Evolutionary conservation across 2,113 vertebrate genomes (phyloP).

Genomic region (Gallinago undulata): DNA sequence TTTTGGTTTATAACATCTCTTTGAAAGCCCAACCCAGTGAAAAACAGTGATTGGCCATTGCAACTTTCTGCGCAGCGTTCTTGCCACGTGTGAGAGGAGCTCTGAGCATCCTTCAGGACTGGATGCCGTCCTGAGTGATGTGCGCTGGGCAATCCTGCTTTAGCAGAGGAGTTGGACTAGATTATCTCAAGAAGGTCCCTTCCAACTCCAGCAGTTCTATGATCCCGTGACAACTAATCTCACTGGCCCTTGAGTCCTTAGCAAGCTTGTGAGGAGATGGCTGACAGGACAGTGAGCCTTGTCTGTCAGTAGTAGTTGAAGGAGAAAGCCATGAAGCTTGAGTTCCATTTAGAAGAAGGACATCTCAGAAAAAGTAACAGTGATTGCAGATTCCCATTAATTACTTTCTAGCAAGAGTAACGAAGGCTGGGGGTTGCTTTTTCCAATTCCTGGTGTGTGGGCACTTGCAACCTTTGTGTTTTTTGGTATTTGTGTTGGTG

Average conservation of each 20-base stretch:
- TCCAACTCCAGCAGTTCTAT: too few species aligned
- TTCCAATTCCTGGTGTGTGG: neutral
- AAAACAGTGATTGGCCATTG: fast-evolving
- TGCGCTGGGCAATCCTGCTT: too few species aligned
- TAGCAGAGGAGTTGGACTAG: too few species aligned
- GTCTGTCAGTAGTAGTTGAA: neutral
- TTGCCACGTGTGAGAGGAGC: neutral
- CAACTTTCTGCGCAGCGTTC: fast-evolving
- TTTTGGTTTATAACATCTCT: neutral
- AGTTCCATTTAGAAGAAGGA: neutral
- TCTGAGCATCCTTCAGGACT: neutral
- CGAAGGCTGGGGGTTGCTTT: neutral
- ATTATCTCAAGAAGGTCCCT: too few species aligned
- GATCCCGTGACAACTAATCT: neutral
- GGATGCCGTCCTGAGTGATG: too few species aligned
- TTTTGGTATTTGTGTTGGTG: neutral
- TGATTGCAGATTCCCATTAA: neutral
- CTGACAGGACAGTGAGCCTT: neutral
- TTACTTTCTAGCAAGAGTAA: neutral
- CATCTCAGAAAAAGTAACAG: neutral
- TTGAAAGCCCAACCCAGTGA: neutral
- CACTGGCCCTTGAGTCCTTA: neutral
- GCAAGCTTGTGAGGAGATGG: neutral
- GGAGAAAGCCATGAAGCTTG: neutral
- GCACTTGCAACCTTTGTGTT: neutral